Base-by-base conservation (phyloP, 2,888 invertebrate genomes). In the Andrena fulva region DNA sequence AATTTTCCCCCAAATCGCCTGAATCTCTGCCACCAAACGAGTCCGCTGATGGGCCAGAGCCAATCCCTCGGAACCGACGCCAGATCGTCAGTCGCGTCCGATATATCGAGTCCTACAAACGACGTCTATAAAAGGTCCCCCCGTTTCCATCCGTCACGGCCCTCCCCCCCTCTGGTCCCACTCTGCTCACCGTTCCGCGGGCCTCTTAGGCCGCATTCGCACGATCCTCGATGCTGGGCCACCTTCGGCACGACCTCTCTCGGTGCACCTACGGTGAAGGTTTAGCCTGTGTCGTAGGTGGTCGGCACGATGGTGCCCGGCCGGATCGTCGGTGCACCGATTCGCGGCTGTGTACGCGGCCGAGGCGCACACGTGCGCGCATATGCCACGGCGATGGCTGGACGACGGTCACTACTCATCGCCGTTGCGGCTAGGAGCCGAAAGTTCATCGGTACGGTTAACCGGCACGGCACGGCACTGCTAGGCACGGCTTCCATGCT, bases 221-320 rank as follows among this genome's bases (percentile, higher is more conserved):
- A 93, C 93, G 92, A 93, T 92, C 91, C 91, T 92, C 92, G 83
- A 90, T 90, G 92, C 91, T 89, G 91, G 90, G 92, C 91, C 91
- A 92, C 92, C 92, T 92, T 91, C 92, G 88, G 91, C 92, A 91
- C 92, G 93, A 93, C 93, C 93, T 93, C 91, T 92, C 89, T 62
- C 80, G 82, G 72, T 88, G 88, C 88, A 88, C 84, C 85, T 88
- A 88, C 87, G 87, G 88, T 86, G 86, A 86, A 86, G 85, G 85
- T 87, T 88, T 86, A 68, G 79, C 79, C 78, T 82, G 79, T 88
- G 85, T 88, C 88, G 85, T 88, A 88, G 88, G 88, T 88, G 88
- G 88, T 77, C 88, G 77, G 35, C 79, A 74, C 78, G 82, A 60
- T 54, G 72, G 60, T 63, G 69, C 69, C 75, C 66, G 31, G 66